Percentiles rank a stretch among this genome's conserved stretches.
phyloP scores from a whole-genome alignment of 2,888 invertebrate species.

The Luperina nickerlii region DNA sequence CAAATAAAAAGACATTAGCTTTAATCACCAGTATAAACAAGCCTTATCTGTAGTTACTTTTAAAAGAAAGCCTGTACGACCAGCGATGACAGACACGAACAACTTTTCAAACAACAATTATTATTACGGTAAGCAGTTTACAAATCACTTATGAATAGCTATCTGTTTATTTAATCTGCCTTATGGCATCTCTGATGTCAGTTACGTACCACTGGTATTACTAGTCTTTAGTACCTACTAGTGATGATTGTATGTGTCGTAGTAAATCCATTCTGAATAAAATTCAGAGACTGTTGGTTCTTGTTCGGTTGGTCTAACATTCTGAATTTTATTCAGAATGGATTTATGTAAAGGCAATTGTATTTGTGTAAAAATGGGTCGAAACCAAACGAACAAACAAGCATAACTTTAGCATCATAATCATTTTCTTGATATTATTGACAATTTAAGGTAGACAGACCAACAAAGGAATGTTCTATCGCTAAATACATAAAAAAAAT shows the following conservation, averaged over 20 bases:
- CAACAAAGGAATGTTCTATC: background rate
- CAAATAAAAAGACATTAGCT: background rate
- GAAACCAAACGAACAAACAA: background rate
- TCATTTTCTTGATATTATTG: background rate
- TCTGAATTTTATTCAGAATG: background rate
- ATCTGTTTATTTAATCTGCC: slow-evolving; percentile 47
- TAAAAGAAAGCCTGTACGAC: slow-evolving; percentile 56
- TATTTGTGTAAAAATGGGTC: background rate
- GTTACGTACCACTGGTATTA: slow-evolving; percentile 19
- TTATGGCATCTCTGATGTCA: slow-evolving; percentile 12
- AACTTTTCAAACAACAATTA: slow-evolving; percentile 53
- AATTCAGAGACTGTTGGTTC: no score
- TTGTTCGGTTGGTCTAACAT: no score
- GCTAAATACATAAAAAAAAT: background rate
- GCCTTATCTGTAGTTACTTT: background rate
- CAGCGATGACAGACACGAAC: slow-evolving; percentile 46
- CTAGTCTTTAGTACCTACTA: slow-evolving; percentile 22
- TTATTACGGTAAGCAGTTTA: slow-evolving; percentile 39
- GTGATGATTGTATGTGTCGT: no score
- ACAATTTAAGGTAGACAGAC: background rate
- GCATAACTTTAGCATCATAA: background rate
- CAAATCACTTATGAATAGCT: slow-evolving; percentile 40
- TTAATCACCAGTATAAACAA: background rate
- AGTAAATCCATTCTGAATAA: no score
- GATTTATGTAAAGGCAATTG: background rate